A percentile compares a stretch with the other conserved stretches of the same genome.
Evolutionary conservation across 2,113 vertebrate genomes (phyloP).

Genomic region (Petroica traversi): DNA sequence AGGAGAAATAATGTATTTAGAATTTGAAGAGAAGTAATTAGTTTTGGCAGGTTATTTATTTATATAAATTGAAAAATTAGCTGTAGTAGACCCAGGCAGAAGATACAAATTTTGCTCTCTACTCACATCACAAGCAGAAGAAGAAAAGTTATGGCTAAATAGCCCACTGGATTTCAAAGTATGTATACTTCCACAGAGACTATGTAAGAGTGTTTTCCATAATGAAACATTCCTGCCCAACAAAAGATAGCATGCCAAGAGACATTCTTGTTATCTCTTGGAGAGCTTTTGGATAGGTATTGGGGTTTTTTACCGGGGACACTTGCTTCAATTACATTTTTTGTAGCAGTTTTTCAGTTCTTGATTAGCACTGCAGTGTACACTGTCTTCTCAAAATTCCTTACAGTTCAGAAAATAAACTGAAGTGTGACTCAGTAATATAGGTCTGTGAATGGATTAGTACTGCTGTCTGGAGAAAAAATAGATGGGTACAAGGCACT

Average conservation of each 20-base stretch:
- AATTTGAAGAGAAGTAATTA: constrained; percentile 77
- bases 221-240: background rate
- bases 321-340: background rate
- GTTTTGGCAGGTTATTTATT: constrained; percentile 80
- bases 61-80: constrained; percentile 81
- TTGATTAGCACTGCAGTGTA: background rate
- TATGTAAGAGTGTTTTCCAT: background rate
- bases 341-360: background rate
- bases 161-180: constrained; percentile 36
- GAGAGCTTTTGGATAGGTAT: background rate
- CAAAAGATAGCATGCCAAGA: background rate
- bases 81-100: constrained; percentile 36
- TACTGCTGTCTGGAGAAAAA: background rate
- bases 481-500: background rate
- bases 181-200: background rate
- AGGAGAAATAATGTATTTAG: constrained; percentile 74
- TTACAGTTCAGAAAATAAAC: background rate
- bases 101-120: constrained; percentile 42
- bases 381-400: background rate
- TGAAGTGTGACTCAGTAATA: background rate
- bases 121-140: constrained; percentile 9
- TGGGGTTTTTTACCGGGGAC: background rate
- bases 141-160: constrained; percentile 6
- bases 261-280: background rate
- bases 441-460: background rate